Evolutionary conservation across 2,113 vertebrate genomes (phyloP), one percentile per base, ranked within the genome.

Genomic region (Rhagologus leucostigma): DNA sequence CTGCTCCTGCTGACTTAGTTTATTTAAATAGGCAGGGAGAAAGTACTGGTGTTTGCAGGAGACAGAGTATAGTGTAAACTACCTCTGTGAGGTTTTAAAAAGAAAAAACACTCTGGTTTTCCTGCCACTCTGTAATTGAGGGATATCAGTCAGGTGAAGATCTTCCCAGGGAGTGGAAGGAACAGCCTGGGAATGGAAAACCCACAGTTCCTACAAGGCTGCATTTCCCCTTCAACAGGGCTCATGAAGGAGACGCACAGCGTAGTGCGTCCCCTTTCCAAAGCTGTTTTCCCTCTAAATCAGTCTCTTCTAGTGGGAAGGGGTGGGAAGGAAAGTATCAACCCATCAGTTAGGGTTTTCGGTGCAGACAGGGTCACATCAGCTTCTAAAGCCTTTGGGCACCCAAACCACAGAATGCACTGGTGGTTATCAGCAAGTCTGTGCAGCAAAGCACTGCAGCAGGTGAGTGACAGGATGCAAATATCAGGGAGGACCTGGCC

Each of bases 391-490:
- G 94, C 96, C 97, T 97, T 95, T 95, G 93, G 97, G 97, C 93
- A 95, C 33, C 90, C 27, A 24, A 55, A 71, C 82, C 92, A 83
- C 95, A 92, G 96, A 96, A 93, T 92, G 89, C 22, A 22, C 90
- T 96, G 95, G 96, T 97, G 95, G 87, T 95, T 97, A 89, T 94
- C 97, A 91, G 95, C 97, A 97, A 97, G 96, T 92, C 95, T 86
- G 87, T 95, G 96, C 98, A 98, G 96, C 90, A 95, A 86, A 96
- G 90, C 50, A 10, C 79, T 60, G 52, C 74, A 79, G 77, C 74
- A 8, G 85, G 21, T 98, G 96, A 98, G 8, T 97, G 98, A 97
- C 74, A 65, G 84, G 56, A 86, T 30, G 17, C 91, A 92, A 97
- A 94, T 96, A 69, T 87, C 87, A 87, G 95, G 53, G 84, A 97